These are phyloP conservation scores for Urocyon cinereoargenteus DNA, from an alignment of 2,797 vertebrate species.

Conservation along the genomic window DNA sequence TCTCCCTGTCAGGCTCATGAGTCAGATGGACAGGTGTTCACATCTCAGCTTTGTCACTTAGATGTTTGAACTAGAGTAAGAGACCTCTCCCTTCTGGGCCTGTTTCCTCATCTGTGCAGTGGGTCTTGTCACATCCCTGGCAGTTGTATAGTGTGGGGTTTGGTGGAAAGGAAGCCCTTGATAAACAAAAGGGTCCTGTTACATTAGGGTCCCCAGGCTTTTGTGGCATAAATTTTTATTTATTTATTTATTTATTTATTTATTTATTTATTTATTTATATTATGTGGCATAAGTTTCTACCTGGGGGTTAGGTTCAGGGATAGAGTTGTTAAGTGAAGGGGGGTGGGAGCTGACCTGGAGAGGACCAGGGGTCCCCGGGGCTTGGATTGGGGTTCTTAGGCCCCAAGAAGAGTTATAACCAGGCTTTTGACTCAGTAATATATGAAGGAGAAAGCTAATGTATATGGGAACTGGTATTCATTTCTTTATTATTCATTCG, in stretches of 20 bases:
- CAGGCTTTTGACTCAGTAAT: neutral
- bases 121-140: neutral
- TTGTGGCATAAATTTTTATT: neutral
- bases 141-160: too few relatives aligned
- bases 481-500: neutral
- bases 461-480: neutral
- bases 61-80: neutral
- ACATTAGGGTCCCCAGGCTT: neutral
- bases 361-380: neutral
- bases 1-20: rapidly evolving
- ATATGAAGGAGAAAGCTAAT: neutral
- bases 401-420: neutral
- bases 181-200: neutral
- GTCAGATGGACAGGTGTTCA: too few relatives aligned
- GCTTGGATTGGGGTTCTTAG: neutral
- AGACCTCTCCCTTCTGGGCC: neutral
- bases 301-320: neutral
- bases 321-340: neutral
- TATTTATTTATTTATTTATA: too few relatives aligned
- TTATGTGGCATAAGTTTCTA: neutral
- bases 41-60: neutral
- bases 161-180: neutral
- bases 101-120: neutral
- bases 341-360: neutral
- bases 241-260: too few relatives aligned